These are phyloP conservation scores for Notolepis coatsorum DNA, from an alignment of 2,797 vertebrate genomes.

Conservation along the genomic window DNA sequence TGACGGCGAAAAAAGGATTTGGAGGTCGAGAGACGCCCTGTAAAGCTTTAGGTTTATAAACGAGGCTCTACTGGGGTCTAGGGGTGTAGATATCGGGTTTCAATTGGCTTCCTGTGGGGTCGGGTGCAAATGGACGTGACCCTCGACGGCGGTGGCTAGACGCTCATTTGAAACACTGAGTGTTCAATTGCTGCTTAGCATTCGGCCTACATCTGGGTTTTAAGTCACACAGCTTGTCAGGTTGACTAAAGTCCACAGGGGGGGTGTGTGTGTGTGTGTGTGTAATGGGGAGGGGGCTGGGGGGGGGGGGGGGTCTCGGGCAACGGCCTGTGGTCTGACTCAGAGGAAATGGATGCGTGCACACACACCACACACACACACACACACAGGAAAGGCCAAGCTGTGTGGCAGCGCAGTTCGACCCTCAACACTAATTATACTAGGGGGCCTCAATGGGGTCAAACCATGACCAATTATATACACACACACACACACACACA, in stretches of 20 bases:
- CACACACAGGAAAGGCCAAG: neutral
- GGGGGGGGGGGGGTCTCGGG: neutral
- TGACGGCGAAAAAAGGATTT: too few species aligned
- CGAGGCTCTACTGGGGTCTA: neutral
- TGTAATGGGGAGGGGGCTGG: neutral
- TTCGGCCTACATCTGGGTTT: constrained; percentile 12
- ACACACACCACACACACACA: constrained; percentile 7
- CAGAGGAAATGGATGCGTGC: neutral
- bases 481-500: neutral
- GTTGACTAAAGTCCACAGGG: neutral
- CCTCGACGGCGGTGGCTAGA: constrained; percentile 3
- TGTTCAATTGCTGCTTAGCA: constrained; percentile 11
- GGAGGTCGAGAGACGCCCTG: neutral
- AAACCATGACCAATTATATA: constrained; percentile 3
- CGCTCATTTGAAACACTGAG: neutral
- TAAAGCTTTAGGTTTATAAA: neutral
- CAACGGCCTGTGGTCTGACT: neutral
- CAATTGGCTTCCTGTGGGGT: neutral
- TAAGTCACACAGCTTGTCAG: neutral
- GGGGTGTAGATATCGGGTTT: neutral
- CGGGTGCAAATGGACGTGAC: constrained; percentile 15
- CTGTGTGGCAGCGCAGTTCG: neutral
- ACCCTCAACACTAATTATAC: neutral
- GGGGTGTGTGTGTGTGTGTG: neutral
- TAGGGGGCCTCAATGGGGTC: neutral